Conservation (phyloP, 2,888 invertebrate genomes). For the Atherix ibis region DNA sequence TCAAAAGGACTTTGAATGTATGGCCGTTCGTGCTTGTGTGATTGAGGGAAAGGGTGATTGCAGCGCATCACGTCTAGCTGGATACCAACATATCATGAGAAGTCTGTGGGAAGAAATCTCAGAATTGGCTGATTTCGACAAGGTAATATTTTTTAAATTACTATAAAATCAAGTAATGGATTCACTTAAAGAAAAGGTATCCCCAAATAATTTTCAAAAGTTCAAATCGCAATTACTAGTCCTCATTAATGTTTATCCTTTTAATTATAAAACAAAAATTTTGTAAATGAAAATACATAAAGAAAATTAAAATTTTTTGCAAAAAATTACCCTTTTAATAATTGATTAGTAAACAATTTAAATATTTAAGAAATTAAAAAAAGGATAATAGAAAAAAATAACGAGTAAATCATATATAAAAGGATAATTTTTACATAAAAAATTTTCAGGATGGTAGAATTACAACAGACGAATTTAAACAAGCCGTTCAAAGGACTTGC, state of each 20-base stretch:
- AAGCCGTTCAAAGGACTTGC: constrained; percentile 65
- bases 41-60: constrained; percentile 73
- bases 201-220: no score
- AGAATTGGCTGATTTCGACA: constrained; percentile 72
- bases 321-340: no score
- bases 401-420: no score
- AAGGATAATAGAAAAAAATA: no score
- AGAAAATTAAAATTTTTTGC: not conserved
- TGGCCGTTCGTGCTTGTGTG: constrained; percentile 64
- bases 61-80: constrained; percentile 50
- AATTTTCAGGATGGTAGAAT: constrained; percentile 63
- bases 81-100: constrained; percentile 68
- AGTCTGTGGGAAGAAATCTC: constrained; percentile 77
- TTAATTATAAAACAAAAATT: not conserved
- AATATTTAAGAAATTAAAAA: no score
- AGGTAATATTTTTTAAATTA: constrained; percentile 35
- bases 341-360: no score
- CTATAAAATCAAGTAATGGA: not conserved
- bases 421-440: no score
- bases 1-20: constrained; percentile 67
- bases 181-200: no score
- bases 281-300: not conserved
- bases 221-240: no score
- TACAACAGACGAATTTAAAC: constrained; percentile 65
- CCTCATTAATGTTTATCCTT: no score